Evolutionary conservation across 2,113 vertebrate species (phyloP).

Genomic region (Siphamia tubifer): DNA sequence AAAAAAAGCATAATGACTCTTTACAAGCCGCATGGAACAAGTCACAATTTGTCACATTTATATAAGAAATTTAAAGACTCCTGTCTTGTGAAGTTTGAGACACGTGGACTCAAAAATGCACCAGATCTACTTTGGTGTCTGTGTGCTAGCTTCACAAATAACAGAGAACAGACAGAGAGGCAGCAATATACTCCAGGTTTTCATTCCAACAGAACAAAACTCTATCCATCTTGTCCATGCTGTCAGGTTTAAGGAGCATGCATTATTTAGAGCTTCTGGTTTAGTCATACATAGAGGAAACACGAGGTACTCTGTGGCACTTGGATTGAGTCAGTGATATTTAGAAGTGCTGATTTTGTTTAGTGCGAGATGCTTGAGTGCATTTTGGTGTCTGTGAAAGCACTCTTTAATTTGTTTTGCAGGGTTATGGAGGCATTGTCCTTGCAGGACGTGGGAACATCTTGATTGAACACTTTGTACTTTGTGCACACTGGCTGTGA

Average conservation of each 20-base stretch:
- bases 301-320: not conserved
- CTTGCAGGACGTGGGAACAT: not conserved
- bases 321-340: not conserved
- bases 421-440: not conserved
- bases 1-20: not conserved
- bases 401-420: slow-evolving; percentile 5
- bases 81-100: not conserved
- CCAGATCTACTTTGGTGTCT: slow-evolving; percentile 11
- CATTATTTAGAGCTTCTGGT: not conserved
- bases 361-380: not conserved
- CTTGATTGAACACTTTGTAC: slow-evolving; percentile 1
- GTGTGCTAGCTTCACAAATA: not conserved
- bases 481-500: not conserved
- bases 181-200: not conserved
- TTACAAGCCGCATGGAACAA: too few species aligned
- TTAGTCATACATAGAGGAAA: not conserved
- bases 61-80: not conserved
- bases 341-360: not conserved
- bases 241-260: not conserved
- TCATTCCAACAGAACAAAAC: not conserved
- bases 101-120: not conserved
- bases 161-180: slow-evolving; percentile 6
- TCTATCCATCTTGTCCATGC: not conserved
- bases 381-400: not conserved
- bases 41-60: not conserved